Evolutionary conservation across 1,140 invertebrate species (phyloP), one percentile per base, ranked within the genome.

Genomic region (Drosophila trapezifrons): DNA sequence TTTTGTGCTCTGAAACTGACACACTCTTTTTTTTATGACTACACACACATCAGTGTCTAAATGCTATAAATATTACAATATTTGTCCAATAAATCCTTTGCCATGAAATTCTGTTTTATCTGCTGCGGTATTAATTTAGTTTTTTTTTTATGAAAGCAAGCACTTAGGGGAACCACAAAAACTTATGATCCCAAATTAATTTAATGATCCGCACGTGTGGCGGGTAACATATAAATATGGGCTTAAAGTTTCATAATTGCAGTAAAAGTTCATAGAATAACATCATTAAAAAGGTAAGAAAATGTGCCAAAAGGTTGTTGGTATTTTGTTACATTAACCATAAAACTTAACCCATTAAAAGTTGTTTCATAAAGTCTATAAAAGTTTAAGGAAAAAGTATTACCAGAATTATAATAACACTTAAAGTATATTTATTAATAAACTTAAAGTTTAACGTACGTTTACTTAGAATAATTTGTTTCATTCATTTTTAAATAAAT

Each of bases 1-100:
- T 58, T 47, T 46, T 57, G 6, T 38, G 40, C 4, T 46, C 15
- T 15, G n/a, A 45, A 45, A 45, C 10, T 42, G 55, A 57, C 46
- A 40, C 46, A 60, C 35, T 63, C 12, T 32, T 46, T 75, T 66
- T 76, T 76, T 76, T 76, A 76, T 35, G 63, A 76, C 74, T 29
- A 45, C 49, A 56, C 10, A 63, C 37, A 46, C 54, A 75, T 52
- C 40, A 55, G 10, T 42, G 42, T 35, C 40, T 75, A 55, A 35
- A 25, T 37, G 18, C 40, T 43, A 67, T 75, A 43, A 69, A 67
- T 76, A 54, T 76, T 69, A 69, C 64, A 54, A 69, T 69, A 69
- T 70, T 76, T 55, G 37, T 4, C 22, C 29, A 76, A 76, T 76
- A 77, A 76, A 76, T 76, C 62, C 73, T 59, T 59, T 59, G 63